These are phyloP conservation scores for Ommatoiulus sabulosus DNA, from an alignment of 2,888 invertebrate species.

Conservation along the genomic window DNA sequence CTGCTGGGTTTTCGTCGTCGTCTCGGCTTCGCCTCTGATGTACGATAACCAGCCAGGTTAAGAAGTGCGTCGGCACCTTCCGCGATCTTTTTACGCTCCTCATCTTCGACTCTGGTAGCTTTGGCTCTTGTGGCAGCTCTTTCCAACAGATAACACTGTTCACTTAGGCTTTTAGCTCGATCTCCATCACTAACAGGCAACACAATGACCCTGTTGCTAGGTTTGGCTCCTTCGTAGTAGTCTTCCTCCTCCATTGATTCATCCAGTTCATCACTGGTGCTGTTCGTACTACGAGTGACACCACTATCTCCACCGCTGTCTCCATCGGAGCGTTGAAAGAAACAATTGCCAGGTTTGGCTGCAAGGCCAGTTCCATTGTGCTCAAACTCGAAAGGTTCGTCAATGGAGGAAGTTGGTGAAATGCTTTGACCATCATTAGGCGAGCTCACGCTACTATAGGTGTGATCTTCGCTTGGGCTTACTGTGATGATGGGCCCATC, in stretches of 20 bases:
- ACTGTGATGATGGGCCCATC: slow-evolving; percentile 78
- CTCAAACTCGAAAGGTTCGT: slow-evolving; percentile 68
- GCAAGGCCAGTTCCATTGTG: slow-evolving; percentile 59
- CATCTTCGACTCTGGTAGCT: slow-evolving; percentile 61
- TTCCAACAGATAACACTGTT: slow-evolving; percentile 13
- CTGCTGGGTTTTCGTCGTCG: slow-evolving; percentile 45
- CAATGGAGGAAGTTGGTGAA: slow-evolving; percentile 64
- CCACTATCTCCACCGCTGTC: slow-evolving; percentile 52
- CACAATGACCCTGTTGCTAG: slow-evolving; percentile 32
- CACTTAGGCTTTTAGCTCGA: background rate
- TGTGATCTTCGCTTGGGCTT: slow-evolving; percentile 93
- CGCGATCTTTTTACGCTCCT: slow-evolving; percentile 74
- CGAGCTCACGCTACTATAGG: slow-evolving; percentile 76
- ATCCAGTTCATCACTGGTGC: slow-evolving; percentile 48
- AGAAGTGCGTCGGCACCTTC: slow-evolving; percentile 84
- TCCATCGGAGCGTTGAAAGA: background rate
- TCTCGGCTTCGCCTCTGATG: background rate
- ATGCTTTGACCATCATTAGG: slow-evolving; percentile 41
- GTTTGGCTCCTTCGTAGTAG: slow-evolving; percentile 1
- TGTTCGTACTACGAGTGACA: slow-evolving; percentile 41
- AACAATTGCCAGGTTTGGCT: background rate
- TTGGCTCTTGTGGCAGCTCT: background rate
- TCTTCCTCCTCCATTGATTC: slow-evolving; percentile 42
- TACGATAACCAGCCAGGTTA: slow-evolving; percentile 77
- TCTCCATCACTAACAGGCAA: background rate